Evolutionary conservation across 2,888 invertebrate species (phyloP).

Genomic region (Synergus itoensis): DNA sequence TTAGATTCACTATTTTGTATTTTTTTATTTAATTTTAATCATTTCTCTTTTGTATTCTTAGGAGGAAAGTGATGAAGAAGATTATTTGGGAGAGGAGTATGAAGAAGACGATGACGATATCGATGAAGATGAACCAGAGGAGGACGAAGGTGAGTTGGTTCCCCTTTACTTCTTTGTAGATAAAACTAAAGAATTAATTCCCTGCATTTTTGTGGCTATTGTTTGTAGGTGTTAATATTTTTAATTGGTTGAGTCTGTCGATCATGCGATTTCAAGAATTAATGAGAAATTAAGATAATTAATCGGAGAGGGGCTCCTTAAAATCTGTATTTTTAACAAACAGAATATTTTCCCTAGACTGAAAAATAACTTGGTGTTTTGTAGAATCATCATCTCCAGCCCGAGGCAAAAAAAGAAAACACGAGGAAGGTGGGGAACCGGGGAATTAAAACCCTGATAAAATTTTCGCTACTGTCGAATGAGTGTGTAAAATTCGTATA

Average conservation of each 20-base stretch:
- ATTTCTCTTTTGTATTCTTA: slow-evolving; percentile 62
- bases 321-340: neutral
- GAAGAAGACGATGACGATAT: slow-evolving; percentile 80
- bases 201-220: too few species aligned
- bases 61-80: slow-evolving; percentile 81
- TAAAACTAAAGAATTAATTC: too few species aligned
- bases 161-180: neutral
- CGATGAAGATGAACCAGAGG: slow-evolving; percentile 75
- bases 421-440: slow-evolving; percentile 81
- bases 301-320: neutral
- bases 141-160: slow-evolving; percentile 63
- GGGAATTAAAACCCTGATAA: slow-evolving; percentile 71
- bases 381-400: slow-evolving; percentile 80
- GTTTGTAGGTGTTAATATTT: too few species aligned
- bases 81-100: slow-evolving; percentile 83
- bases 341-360: neutral
- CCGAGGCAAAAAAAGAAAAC: slow-evolving; percentile 87
- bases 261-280: too few species aligned
- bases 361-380: slow-evolving; percentile 39
- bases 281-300: neutral
- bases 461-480: slow-evolving; percentile 70
- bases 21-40: neutral
- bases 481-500: slow-evolving; percentile 75
- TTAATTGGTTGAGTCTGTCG: too few species aligned
- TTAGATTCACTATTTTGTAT: neutral